Percentiles rank a stretch among this genome's conserved stretches.
Conservation (phyloP, 2,888 invertebrate genomes). For the Xestia c-nigrum region DNA sequence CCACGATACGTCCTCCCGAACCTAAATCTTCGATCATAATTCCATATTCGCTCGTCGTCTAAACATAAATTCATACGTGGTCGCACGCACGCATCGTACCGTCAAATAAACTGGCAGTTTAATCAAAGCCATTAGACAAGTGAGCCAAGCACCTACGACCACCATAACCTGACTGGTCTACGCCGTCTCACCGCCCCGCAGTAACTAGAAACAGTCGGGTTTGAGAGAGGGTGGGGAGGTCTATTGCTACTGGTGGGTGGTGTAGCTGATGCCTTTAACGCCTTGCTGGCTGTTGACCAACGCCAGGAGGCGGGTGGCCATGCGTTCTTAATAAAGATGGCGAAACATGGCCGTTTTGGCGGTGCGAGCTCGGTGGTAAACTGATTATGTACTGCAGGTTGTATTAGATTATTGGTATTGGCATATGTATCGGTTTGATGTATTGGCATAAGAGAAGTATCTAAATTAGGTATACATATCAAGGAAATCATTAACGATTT, state of each 20-base stretch:
- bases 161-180: conserved; percentile 77
- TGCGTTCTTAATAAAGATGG: conserved; percentile 90
- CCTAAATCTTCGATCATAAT: conserved; percentile 85
- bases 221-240: conserved; percentile 73
- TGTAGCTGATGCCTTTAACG: conserved; percentile 90
- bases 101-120: conserved; percentile 91
- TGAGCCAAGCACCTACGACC: conserved; percentile 87
- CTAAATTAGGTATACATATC: background rate
- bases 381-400: conserved; percentile 69
- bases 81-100: conserved; percentile 88
- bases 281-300: conserved; percentile 90
- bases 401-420: conserved; percentile 31
- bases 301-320: conserved; percentile 87
- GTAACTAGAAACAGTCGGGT: conserved; percentile 57
- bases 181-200: conserved; percentile 71
- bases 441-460: background rate
- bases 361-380: conserved; percentile 76
- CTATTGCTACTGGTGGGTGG: conserved; percentile 82
- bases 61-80: conserved; percentile 90
- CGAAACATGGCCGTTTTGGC: conserved; percentile 84
- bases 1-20: conserved; percentile 66
- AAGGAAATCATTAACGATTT: background rate
- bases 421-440: conserved; percentile 9
- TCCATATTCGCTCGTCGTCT: conserved; percentile 84
- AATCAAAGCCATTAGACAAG: conserved; percentile 90